These are phyloP conservation scores for Notiomystis cincta DNA, from an alignment of 2,113 vertebrate genomes.

Conservation along the genomic window DNA sequence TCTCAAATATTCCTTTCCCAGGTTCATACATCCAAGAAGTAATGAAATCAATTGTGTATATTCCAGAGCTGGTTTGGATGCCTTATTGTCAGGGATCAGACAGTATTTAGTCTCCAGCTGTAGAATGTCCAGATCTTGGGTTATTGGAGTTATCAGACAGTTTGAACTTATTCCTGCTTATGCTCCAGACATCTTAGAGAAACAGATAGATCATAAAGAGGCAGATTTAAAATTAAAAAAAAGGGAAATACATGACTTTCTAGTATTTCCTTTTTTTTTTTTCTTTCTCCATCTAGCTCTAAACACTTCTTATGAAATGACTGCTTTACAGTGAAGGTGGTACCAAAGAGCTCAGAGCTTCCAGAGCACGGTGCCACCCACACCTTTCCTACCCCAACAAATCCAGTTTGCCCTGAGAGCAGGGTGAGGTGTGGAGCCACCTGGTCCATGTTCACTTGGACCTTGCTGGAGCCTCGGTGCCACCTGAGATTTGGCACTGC, in stretches of 20 bases:
- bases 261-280: too few relatives aligned
- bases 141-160: not conserved
- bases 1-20: not conserved
- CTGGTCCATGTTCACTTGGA: fast-evolving
- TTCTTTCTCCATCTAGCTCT: not conserved
- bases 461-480: not conserved
- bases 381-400: not conserved
- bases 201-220: not conserved
- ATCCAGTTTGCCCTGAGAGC: not conserved
- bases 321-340: not conserved
- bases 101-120: not conserved
- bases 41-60: not conserved
- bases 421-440: not conserved
- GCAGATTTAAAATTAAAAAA: not conserved
- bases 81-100: not conserved
- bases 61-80: not conserved
- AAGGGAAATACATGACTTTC: not conserved
- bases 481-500: too few relatives aligned
- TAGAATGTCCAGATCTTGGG: not conserved
- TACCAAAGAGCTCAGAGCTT: not conserved
- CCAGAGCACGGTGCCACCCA: not conserved
- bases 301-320: not conserved
- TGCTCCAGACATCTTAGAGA: not conserved
- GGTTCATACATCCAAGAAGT: not conserved
- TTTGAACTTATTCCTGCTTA: not conserved